Evolutionary conservation across 2,113 vertebrate genomes (phyloP).

Genomic region (Coptodon bakossiorum): DNA sequence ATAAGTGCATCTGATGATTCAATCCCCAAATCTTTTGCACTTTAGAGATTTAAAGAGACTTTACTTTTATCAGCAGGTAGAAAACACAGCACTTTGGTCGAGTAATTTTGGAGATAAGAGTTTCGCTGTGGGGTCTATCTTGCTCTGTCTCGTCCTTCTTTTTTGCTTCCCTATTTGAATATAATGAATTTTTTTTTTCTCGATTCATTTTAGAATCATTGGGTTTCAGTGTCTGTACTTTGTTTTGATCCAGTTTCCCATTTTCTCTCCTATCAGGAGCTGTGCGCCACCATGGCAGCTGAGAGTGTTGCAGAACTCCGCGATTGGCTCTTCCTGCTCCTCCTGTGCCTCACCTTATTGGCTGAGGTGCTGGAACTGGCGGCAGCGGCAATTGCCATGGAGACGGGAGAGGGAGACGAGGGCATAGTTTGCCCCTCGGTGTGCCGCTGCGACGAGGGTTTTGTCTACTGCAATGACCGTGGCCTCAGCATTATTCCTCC

Average conservation of each 20-base stretch:
- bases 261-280: constrained; percentile 36
- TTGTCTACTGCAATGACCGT: constrained; percentile 95
- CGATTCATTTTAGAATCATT: background rate
- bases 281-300: constrained; percentile 70
- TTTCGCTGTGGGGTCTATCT: background rate
- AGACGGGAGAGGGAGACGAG: constrained; percentile 71
- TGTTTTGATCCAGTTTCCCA: constrained; percentile 23
- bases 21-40: background rate
- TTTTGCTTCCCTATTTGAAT: background rate
- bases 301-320: constrained; percentile 82
- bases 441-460: constrained; percentile 88
- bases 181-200: background rate
- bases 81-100: background rate
- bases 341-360: constrained; percentile 85
- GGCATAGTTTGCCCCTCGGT: constrained; percentile 79
- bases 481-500: constrained; percentile 83
- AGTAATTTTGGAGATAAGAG: background rate
- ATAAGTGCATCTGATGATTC: constrained; percentile 13
- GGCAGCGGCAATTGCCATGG: constrained; percentile 72
- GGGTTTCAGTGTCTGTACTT: background rate
- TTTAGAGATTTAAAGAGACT: background rate
- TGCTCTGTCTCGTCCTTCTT: background rate
- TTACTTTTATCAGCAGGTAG: background rate
- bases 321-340: constrained; percentile 86
- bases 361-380: constrained; percentile 83